Conservation (phyloP, 64 coral and sea anemone species). For the Montipora efflorescens region DNA sequence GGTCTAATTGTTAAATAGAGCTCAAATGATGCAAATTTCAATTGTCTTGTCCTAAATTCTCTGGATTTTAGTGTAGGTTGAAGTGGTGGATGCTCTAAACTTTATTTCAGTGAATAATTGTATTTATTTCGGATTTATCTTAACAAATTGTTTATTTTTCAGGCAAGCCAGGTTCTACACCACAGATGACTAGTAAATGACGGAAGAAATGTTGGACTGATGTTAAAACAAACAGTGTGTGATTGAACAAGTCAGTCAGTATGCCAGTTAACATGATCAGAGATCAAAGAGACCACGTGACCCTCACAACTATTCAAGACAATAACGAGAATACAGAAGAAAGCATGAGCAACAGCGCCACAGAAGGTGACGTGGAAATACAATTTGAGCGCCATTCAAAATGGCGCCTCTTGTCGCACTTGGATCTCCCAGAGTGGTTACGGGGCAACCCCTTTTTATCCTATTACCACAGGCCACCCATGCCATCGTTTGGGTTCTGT, state of each 20-base stretch:
- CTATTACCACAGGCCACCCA: slow-evolving; percentile 76
- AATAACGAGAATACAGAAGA: not conserved
- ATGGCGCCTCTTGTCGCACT: slow-evolving; percentile 60
- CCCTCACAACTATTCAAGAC: slow-evolving; percentile 73
- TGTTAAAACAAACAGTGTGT: not conserved
- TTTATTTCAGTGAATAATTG: too few species aligned
- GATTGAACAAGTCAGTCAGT: not conserved
- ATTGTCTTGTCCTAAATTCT: too few species aligned
- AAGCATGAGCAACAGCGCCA: not conserved
- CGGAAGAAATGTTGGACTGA: not conserved
- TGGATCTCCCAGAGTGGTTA: slow-evolving; percentile 83
- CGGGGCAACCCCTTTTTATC: slow-evolving; percentile 84
- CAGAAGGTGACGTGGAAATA: slow-evolving; percentile 42
- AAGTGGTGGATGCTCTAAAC: too few species aligned
- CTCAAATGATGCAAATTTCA: too few species aligned
- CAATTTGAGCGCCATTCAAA: slow-evolving; percentile 31
- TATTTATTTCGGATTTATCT: too few species aligned
- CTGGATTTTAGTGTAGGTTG: too few species aligned
- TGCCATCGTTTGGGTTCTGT: slow-evolving; percentile 80
- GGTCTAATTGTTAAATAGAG: too few species aligned
- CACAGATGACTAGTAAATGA: not conserved
- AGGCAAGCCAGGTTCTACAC: not conserved
- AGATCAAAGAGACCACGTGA: slow-evolving; percentile 42
- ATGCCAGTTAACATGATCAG: not conserved
- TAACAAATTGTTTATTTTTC: not conserved